Conservation (phyloP, 2,888 invertebrate genomes). For the Tetragonula carbonaria region DNA sequence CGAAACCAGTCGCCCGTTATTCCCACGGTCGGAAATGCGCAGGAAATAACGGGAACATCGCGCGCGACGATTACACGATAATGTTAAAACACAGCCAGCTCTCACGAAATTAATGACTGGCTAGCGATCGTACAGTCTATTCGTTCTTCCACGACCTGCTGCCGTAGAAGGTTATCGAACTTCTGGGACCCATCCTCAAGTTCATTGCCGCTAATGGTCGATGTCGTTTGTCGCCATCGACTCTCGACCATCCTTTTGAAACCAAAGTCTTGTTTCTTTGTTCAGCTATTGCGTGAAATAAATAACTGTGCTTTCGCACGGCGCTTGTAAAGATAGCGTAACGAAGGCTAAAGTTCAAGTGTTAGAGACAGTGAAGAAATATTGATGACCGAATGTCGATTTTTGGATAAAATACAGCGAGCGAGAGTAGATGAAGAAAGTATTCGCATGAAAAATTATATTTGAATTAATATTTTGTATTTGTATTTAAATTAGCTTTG, state of each 20-base stretch:
- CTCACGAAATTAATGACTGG: slow-evolving; percentile 61
- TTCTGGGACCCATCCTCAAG: slow-evolving; percentile 18
- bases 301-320: neutral
- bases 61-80: slow-evolving; percentile 64
- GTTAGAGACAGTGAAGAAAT: neutral
- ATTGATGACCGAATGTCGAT: neutral
- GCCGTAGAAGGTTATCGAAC: slow-evolving; percentile 56
- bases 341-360: neutral
- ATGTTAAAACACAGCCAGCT: slow-evolving; percentile 59
- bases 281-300: neutral
- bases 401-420: too few relatives aligned
- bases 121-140: slow-evolving; percentile 18
- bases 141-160: slow-evolving; percentile 4
- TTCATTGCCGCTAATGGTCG: neutral
- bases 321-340: neutral
- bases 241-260: neutral
- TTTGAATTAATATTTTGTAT: too few relatives aligned
- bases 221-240: neutral
- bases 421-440: too few relatives aligned
- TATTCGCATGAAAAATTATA: too few relatives aligned
- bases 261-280: neutral
- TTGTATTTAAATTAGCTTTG: too few relatives aligned
- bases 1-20: slow-evolving; percentile 40
- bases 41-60: slow-evolving; percentile 66
- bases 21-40: slow-evolving; percentile 54